A percentile compares a stretch with the other conserved stretches of the same genome.
phyloP scores from a whole-genome alignment of 2,888 invertebrate species.

The Osmoderma eremita region DNA sequence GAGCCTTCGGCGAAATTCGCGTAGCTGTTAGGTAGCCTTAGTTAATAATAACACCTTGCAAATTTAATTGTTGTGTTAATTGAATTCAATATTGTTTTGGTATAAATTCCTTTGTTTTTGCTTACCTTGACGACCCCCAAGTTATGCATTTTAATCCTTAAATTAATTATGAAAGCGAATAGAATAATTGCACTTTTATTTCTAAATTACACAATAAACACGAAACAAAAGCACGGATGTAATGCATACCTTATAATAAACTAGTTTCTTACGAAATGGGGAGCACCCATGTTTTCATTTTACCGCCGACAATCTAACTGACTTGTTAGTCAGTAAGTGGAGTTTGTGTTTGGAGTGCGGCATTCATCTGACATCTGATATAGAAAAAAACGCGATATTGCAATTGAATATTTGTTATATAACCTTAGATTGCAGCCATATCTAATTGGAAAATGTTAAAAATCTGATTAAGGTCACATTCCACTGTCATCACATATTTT shows the following conservation, averaged over 20 bases:
- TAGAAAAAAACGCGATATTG: slow-evolving; percentile 12
- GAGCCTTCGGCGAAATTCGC: too few species aligned
- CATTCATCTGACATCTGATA: not conserved
- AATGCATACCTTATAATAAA: not conserved
- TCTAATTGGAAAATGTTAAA: slow-evolving; percentile 14
- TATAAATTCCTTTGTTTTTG: not conserved
- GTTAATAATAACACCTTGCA: too few species aligned
- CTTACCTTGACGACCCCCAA: not conserved
- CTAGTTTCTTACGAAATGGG: slow-evolving; percentile 1
- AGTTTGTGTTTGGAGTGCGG: not conserved
- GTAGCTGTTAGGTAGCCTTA: too few species aligned
- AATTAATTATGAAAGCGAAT: too few species aligned
- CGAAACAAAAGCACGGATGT: not conserved
- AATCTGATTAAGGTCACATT: slow-evolving; percentile 14
- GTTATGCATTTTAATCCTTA: not conserved
- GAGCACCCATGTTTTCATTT: not conserved
- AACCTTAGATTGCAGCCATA: slow-evolving; percentile 5
- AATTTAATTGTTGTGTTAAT: too few species aligned
- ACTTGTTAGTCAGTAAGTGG: too few species aligned
- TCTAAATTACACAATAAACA: not conserved
- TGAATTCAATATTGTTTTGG: too few species aligned
- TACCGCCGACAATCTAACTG: not conserved
- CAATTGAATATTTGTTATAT: slow-evolving; percentile 23
- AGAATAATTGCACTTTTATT: not conserved
- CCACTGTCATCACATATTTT: slow-evolving; percentile 9